Percentiles rank a stretch among this genome's conserved stretches.
Evolutionary conservation across 1,140 invertebrate species (phyloP).

Genomic region (Ruditapes philippinarum): DNA sequence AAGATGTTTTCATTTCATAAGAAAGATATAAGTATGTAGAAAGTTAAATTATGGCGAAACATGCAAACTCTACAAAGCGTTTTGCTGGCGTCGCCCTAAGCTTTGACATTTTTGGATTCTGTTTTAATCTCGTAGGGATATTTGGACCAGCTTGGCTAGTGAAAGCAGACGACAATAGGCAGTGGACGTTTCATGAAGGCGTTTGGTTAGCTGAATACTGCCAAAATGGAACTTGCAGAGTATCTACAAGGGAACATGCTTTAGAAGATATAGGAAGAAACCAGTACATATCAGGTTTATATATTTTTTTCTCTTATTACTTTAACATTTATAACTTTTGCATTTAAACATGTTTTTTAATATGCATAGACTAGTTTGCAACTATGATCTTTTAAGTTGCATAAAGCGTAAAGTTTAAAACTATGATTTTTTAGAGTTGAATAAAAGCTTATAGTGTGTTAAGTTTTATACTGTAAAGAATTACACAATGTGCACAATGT

Average conservation of each 20-base stretch:
- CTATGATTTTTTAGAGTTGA: too few relatives aligned
- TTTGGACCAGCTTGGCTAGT: neutral
- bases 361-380: too few relatives aligned
- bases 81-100: neutral
- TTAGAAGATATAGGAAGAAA: neutral
- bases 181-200: neutral
- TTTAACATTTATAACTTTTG: too few relatives aligned
- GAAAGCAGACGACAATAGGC: neutral
- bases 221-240: neutral
- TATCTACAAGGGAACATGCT: neutral
- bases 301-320: neutral
- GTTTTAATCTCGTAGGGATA: neutral
- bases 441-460: too few relatives aligned
- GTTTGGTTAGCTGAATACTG: neutral
- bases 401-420: too few relatives aligned
- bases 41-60: neutral
- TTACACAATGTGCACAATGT: too few relatives aligned
- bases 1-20: too few relatives aligned
- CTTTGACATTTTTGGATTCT: neutral
- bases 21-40: neutral
- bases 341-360: too few relatives aligned
- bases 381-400: too few relatives aligned
- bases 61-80: neutral
- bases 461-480: too few relatives aligned
- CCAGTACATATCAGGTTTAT: neutral